A percentile compares a stretch with the other conserved stretches of the same genome.
phyloP scores from a whole-genome alignment of 2,888 invertebrate species.

The Nasonia oneida region DNA sequence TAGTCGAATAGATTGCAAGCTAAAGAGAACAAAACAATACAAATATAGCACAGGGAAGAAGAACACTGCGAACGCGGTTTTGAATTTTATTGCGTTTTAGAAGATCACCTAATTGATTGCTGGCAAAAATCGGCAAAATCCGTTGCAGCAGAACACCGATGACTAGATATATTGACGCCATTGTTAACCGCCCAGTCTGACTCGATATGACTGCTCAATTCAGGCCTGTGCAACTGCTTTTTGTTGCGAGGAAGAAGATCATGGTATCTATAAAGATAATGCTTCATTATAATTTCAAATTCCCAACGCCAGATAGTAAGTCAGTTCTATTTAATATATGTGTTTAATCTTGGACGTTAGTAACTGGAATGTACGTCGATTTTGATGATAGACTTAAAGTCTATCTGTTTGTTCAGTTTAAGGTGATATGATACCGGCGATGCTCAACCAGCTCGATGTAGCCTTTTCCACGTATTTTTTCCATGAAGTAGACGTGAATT shows the following conservation, averaged over 20 bases:
- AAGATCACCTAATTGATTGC: conserved; percentile 11
- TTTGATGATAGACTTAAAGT: not conserved
- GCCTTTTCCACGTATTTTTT: not conserved
- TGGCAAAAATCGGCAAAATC: not conserved
- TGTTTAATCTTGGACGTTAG: not conserved
- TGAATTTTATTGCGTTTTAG: not conserved
- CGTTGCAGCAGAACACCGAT: not conserved
- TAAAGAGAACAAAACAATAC: not conserved
- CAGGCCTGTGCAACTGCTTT: not conserved
- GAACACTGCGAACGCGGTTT: not conserved
- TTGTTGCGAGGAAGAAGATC: not conserved
- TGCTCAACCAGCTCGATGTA: not conserved
- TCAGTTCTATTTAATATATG: not conserved
- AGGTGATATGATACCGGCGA: not conserved
- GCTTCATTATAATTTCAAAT: conserved; percentile 8
- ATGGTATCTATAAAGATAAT: conserved; percentile 8
- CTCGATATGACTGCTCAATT: not conserved
- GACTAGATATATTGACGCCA: conserved; percentile 3
- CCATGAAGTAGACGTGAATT: not conserved
- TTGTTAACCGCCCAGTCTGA: not conserved
- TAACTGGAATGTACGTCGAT: not conserved
- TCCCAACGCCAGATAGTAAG: not conserved
- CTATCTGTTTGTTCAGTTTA: not conserved
- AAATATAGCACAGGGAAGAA: not conserved
- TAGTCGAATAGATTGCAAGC: conserved; percentile 8